Evolutionary conservation across 2,797 vertebrate species (phyloP).

Genomic region (Hipposideros larvatus): DNA sequence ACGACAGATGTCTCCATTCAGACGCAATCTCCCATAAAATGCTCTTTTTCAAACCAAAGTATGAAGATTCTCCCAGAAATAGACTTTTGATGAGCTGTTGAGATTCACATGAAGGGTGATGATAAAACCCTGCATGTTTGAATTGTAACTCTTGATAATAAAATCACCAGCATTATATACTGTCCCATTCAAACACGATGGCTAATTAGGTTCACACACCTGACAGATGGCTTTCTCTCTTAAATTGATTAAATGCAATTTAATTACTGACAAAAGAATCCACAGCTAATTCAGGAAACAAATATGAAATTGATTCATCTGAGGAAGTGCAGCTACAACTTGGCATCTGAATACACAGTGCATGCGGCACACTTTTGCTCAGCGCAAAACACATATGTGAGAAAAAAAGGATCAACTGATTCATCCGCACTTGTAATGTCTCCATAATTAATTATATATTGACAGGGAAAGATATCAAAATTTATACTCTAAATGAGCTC

Average conservation of each 20-base stretch:
- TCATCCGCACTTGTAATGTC: not conserved
- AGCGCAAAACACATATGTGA: not conserved
- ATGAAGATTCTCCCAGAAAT: slow-evolving; percentile 18
- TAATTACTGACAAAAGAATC: slow-evolving; percentile 69
- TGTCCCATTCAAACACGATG: slow-evolving; percentile 17
- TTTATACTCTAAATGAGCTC: not conserved
- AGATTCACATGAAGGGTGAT: slow-evolving; percentile 22
- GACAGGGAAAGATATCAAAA: slow-evolving; percentile 34
- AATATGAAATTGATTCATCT: slow-evolving; percentile 52
- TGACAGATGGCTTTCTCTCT: slow-evolving; percentile 79
- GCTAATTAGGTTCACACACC: slow-evolving; percentile 72
- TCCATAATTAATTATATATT: slow-evolving; percentile 51
- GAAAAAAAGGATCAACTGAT: not conserved
- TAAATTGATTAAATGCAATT: slow-evolving; percentile 75
- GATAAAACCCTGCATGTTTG: slow-evolving; percentile 33
- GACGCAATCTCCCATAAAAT: slow-evolving; percentile 28
- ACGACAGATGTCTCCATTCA: slow-evolving; percentile 14
- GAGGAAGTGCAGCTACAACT: slow-evolving; percentile 8
- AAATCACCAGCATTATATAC: slow-evolving; percentile 67
- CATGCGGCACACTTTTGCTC: not conserved
- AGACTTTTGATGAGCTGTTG: slow-evolving; percentile 56
- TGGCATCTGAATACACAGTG: slow-evolving; percentile 15
- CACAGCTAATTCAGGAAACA: slow-evolving; percentile 53
- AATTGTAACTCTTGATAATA: slow-evolving; percentile 32
- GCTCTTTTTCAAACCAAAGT: not conserved